These are phyloP conservation scores for Hylia prasina DNA, from an alignment of 2,113 vertebrate genomes.

Conservation along the genomic window DNA sequence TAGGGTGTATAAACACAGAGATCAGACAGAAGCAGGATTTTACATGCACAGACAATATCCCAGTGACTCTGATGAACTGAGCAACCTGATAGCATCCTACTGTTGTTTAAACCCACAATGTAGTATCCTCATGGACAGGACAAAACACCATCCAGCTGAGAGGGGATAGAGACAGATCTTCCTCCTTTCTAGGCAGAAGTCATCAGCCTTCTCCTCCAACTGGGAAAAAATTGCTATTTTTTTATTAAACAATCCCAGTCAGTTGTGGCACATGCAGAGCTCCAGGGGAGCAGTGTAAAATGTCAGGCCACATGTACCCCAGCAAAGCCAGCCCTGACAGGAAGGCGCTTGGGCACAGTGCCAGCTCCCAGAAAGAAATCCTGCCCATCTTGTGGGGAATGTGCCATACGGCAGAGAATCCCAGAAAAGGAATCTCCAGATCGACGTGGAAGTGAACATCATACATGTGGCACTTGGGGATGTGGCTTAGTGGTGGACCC, in stretches of 20 bases:
- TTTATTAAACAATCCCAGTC: neutral
- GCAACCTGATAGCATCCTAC: neutral
- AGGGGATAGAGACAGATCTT: neutral
- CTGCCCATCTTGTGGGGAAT: neutral
- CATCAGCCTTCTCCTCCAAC: neutral
- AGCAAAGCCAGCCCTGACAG: neutral
- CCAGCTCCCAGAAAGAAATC: conserved; percentile 8
- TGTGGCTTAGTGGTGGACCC: neutral
- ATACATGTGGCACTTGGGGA: neutral
- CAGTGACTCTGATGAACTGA: neutral
- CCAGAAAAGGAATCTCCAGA: neutral
- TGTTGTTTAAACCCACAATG: neutral
- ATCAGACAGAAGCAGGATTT: neutral
- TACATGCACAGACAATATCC: neutral
- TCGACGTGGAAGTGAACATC: rapidly evolving
- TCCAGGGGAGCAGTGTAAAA: neutral
- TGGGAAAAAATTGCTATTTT: neutral
- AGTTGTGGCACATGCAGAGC: neutral
- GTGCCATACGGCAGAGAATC: neutral
- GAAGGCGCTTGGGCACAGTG: neutral
- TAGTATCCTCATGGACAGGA: neutral
- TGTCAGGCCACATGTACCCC: neutral
- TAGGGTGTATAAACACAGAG: neutral
- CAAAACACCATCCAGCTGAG: neutral
- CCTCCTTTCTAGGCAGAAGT: neutral